phyloP scores from a whole-genome alignment of 2,113 vertebrate genomes.

The Catharus fuscescens region DNA sequence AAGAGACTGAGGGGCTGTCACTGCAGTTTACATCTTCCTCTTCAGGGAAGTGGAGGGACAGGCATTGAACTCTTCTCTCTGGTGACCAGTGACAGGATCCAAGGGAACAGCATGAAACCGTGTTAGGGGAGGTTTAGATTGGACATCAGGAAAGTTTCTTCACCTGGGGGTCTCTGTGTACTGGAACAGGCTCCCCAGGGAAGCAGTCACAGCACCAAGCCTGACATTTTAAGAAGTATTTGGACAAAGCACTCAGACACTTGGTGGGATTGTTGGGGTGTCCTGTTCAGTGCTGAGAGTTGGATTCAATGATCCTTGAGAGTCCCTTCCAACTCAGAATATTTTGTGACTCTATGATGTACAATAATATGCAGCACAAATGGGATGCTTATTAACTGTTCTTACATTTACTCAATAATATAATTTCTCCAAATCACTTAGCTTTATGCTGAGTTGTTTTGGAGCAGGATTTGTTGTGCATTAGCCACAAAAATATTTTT shows the following conservation, averaged over 20 bases:
- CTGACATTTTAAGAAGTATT: not conserved
- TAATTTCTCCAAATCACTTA: not conserved
- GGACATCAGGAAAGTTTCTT: not conserved
- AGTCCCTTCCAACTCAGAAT: not conserved
- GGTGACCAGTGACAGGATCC: not conserved
- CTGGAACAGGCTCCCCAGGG: not conserved
- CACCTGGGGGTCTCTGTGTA: not conserved
- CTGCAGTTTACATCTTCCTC: not conserved
- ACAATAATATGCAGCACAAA: not conserved
- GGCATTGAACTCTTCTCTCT: not conserved
- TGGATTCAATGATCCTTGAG: not conserved
- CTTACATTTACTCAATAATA: not conserved
- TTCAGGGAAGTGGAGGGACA: fast-evolving
- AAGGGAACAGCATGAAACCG: not conserved
- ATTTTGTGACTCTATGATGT: not conserved
- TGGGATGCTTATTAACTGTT: not conserved
- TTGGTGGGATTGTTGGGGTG: not conserved
- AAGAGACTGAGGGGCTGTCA: not conserved
- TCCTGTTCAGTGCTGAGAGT: not conserved
- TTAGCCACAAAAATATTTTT: not conserved
- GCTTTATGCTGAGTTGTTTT: not conserved
- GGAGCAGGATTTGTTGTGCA: not conserved
- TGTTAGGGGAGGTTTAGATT: not conserved
- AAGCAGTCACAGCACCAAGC: not conserved
- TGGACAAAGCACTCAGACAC: not conserved